Conservation (phyloP, 2,797 vertebrate genomes). For the Urocyon cinereoargenteus region DNA sequence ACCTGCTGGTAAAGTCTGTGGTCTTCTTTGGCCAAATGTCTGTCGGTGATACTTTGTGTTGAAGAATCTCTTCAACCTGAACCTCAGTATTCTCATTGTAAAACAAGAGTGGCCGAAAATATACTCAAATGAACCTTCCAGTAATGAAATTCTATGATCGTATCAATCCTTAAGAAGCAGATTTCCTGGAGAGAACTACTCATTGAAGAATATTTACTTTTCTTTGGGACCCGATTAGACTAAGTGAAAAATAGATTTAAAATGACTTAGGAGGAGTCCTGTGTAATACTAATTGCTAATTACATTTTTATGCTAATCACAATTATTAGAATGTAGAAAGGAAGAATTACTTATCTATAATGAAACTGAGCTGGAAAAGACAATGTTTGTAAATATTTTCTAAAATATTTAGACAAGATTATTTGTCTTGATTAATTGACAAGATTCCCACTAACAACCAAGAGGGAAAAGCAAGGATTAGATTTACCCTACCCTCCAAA, state of each 20-base stretch:
- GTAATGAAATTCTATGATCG: neutral
- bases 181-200: neutral
- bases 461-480: neutral
- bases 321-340: neutral
- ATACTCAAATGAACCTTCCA: neutral
- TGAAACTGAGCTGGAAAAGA: neutral
- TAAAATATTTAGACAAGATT: neutral
- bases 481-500: neutral
- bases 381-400: conserved; percentile 26
- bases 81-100: neutral
- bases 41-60: neutral
- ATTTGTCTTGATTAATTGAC: neutral
- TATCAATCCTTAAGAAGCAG: neutral
- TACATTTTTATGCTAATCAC: conserved; percentile 5
- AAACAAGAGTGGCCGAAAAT: conserved; percentile 2
- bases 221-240: neutral
- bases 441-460: neutral
- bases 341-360: neutral
- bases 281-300: conserved; percentile 1
- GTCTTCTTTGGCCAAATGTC: neutral
- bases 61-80: neutral
- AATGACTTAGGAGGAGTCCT: neutral
- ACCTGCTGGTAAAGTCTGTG: neutral
- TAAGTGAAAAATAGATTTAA: conserved; percentile 40
- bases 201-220: neutral